A percentile compares a stretch with the other conserved stretches of the same genome.
Conservation (phyloP, 2,113 vertebrate genomes). For the Heterocephalus glaber region DNA sequence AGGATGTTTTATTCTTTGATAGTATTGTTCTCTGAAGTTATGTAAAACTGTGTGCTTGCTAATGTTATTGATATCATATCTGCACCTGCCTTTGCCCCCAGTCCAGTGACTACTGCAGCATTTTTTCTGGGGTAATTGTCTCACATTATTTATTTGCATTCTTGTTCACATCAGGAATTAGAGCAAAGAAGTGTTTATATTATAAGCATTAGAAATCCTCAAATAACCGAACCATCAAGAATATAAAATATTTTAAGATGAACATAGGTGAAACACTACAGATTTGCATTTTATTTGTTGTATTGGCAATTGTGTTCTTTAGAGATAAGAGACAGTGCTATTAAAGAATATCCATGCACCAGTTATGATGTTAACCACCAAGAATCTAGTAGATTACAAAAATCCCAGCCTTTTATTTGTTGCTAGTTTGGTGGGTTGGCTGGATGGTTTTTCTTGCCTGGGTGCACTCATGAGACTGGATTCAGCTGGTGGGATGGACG, state of each 20-base stretch:
- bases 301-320: background rate
- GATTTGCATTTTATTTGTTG: background rate
- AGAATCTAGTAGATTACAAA: background rate
- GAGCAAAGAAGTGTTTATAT: background rate
- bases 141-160: background rate
- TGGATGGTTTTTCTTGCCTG: background rate
- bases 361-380: background rate
- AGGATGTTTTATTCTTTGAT: background rate
- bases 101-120: background rate
- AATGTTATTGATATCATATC: background rate
- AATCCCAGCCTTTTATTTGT: background rate
- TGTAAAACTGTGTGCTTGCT: background rate
- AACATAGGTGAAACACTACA: background rate
- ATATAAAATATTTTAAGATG: conserved; percentile 31
- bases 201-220: background rate
- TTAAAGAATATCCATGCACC: background rate
- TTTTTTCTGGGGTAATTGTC: background rate
- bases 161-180: conserved; percentile 11
- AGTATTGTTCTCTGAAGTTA: background rate
- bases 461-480: background rate
- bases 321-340: background rate
- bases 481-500: background rate
- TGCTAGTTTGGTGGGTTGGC: background rate
- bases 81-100: background rate
- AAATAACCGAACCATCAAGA: background rate